Conservation (phyloP, 1,140 invertebrate genomes). For the Anthonomus grandis region DNA sequence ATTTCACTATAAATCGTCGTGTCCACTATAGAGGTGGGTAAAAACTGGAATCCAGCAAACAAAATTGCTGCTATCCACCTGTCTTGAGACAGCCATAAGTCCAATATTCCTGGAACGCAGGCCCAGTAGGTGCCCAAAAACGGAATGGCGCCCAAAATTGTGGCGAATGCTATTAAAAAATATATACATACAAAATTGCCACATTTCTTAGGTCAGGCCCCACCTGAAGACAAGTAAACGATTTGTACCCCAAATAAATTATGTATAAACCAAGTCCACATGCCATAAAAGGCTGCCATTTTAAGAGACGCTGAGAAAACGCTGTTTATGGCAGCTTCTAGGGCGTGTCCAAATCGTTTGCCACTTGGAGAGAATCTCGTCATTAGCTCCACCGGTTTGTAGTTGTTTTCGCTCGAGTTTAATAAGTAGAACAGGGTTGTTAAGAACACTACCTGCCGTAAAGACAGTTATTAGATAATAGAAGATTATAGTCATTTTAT, state of each 20-base stretch:
- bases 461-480: constrained; percentile 13
- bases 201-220: constrained; percentile 27
- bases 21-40: constrained; percentile 89
- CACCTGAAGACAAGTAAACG: constrained; percentile 89
- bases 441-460: constrained; percentile 84
- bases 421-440: constrained; percentile 95
- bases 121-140: constrained; percentile 94
- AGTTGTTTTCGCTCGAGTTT: constrained; percentile 80
- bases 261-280: constrained; percentile 98
- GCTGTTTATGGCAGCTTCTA: constrained; percentile 70
- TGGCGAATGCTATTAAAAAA: constrained; percentile 69
- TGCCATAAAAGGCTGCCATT: constrained; percentile 93
- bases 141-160: constrained; percentile 89
- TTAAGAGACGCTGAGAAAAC: constrained; percentile 95
- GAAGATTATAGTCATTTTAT: neutral
- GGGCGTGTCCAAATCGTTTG: constrained; percentile 71
- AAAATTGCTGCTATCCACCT: constrained; percentile 71
- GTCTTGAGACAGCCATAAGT: constrained; percentile 89
- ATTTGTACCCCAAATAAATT: constrained; percentile 93
- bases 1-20: constrained; percentile 96
- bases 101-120: constrained; percentile 86
- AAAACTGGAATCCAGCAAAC: constrained; percentile 79
- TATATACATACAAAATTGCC: neutral
- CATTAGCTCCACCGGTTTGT: constrained; percentile 87
- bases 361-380: constrained; percentile 70